Conservation (phyloP, 2,797 vertebrate genomes). For the Novumbra hubbsi region DNA sequence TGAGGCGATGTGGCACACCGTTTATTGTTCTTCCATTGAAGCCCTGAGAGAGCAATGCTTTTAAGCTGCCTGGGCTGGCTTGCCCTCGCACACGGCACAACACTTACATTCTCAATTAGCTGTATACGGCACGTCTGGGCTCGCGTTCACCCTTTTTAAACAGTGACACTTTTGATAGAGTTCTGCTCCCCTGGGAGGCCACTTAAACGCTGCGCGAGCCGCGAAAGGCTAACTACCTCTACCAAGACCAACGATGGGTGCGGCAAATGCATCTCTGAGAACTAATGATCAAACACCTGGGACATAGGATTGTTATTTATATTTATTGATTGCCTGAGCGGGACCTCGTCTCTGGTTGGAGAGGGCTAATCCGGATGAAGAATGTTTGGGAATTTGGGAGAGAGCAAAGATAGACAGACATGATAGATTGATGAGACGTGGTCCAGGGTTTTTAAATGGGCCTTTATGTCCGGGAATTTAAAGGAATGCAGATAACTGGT, state of each 20-base stretch:
- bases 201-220: conserved; percentile 41
- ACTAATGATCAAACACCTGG: conserved; percentile 61
- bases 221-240: conserved; percentile 36
- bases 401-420: conserved; percentile 15
- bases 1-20: conserved; percentile 31
- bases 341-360: conserved; percentile 19
- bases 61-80: conserved; percentile 40
- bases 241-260: conserved; percentile 29
- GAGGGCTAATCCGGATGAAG: conserved; percentile 29
- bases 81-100: conserved; percentile 18
- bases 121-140: conserved; percentile 35
- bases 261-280: conserved; percentile 40
- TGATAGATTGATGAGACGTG: conserved; percentile 22
- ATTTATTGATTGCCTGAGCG: conserved; percentile 32
- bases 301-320: conserved; percentile 58
- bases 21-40: conserved; percentile 59
- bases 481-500: neutral
- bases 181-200: conserved; percentile 48
- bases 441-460: neutral
- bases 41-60: conserved; percentile 58
- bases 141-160: conserved; percentile 31
- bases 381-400: conserved; percentile 33
- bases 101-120: conserved; percentile 58
- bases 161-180: conserved; percentile 59
- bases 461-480: neutral